Base-by-base conservation (phyloP, 2,888 invertebrate species). In the Cyclophora punctaria region DNA sequence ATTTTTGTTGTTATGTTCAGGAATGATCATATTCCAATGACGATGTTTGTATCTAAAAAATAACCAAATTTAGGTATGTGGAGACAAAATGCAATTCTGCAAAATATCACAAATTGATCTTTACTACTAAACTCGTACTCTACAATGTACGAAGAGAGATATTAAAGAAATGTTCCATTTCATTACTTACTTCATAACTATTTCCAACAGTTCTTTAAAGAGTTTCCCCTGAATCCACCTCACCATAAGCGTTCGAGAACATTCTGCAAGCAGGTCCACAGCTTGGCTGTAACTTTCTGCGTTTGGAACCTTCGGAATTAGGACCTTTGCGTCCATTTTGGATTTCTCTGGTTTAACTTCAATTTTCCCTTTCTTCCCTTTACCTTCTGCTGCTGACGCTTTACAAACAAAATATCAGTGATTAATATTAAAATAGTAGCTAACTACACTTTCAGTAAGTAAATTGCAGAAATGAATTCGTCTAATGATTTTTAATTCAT, bases 11-110 rank as follows among this genome's bases (percentile, higher is more conserved):
- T 76, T 73, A 52, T 78, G 69, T 51, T 85, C 83, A 54, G 72
- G 77, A 4, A 84, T 44, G 53, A 85, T 83, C 70, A 82, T 77
- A 47, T 73, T 76, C 87, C 86, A 87, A 35, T 69, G 71, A 0
- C 85, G 78, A 51, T 83, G 82, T 61, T 75, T 79, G 51, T 64
- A 80, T 57, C 87, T 86, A 57, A 48, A 20, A 20, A 20, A 20
- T 1, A 20, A n/a, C n/a, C n/a, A n/a, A 20, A 20, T 20, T 20
- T 20, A 20, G 2, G 20, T 20, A 20, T 20, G 20, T 20, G 1
- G 20, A 20, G 20, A 20, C 20, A 20, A 20, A 20, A 20, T n/a
- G n/a, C n/a, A n/a, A 20, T 20, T 20, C 20, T 20, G 20, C 1
- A 20, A 20, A 20, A 20, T 20, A 20, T 20, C 20, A 20, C 20